Evolutionary conservation across 2,113 vertebrate species (phyloP).

Genomic region (Hemibagrus wyckioides): DNA sequence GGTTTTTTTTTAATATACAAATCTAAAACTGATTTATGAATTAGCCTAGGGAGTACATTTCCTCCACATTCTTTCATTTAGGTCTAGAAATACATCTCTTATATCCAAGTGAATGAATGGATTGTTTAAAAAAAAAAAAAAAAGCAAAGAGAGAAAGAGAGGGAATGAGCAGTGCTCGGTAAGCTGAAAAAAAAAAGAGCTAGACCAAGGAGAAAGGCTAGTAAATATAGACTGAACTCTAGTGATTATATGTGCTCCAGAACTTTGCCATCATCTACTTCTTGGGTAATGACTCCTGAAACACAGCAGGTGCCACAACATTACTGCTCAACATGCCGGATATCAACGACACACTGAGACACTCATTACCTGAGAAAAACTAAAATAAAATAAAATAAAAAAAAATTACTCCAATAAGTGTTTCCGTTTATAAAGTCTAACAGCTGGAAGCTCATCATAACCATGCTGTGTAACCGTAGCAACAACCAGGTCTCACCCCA

Average conservation of each 20-base stretch:
- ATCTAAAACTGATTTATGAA: not conserved
- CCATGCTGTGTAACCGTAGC: not conserved
- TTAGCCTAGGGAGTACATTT: not conserved
- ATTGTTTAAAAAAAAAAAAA: not conserved
- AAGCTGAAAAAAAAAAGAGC: not conserved
- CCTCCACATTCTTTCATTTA: not conserved
- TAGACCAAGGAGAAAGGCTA: slow-evolving; percentile 2
- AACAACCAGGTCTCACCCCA: not conserved
- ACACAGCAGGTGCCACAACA: slow-evolving; percentile 20
- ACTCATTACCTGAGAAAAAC: not conserved
- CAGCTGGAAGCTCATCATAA: not conserved
- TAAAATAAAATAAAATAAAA: not conserved
- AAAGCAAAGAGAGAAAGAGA: not conserved
- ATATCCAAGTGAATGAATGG: not conserved
- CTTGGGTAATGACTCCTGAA: slow-evolving; percentile 53
- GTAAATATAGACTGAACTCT: slow-evolving; percentile 48
- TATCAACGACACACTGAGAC: slow-evolving; percentile 27
- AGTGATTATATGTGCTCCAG: slow-evolving; percentile 40
- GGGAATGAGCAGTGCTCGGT: not conserved
- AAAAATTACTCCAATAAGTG: not conserved
- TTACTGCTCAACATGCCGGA: slow-evolving; percentile 16
- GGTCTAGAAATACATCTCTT: not conserved
- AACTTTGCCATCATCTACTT: slow-evolving; percentile 42
- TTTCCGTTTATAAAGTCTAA: not conserved
- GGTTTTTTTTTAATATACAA: not conserved